Evolutionary conservation across 2,113 vertebrate species (phyloP), one percentile per base, ranked within the genome.

Genomic region (Chamaetylas fuelleborni): DNA sequence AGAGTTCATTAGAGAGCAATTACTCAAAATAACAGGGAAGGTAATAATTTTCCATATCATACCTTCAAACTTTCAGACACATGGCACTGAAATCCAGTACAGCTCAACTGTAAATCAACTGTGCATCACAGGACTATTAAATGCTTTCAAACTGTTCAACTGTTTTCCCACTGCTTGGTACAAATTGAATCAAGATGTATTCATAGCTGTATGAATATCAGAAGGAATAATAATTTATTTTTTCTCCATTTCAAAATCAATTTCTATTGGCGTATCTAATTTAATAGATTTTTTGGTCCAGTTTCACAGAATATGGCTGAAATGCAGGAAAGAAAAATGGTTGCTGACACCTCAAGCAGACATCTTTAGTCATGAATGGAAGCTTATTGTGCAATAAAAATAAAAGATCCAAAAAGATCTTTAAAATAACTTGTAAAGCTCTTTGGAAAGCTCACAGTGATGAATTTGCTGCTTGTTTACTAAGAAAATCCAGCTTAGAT

Each of bases 401-500:
- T 81, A 97, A 95, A 95, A 97, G 18, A 90, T 96, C 85, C 14
- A 65, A 60, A 81, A 97, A 95, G 79, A 97, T 93, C 86, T 97
- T 97, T 97, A 97, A 97, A 97, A 98, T 97, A 98, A 98, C 96
- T 97, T 96, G 81, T 19, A 97, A 98, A 93, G 92, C 85, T 96
- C 96, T 97, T 96, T 84, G 87, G 96, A 96, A 97, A 95, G 96
- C 94, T 61, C 80, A 76, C 43, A 92, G 79, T 97, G 97, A 96
- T 97, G 93, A 97, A 96, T 97, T 97, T 96, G 95, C 94, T 95
- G 91, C 93, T 97, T 98, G 96, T 98, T 98, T 98, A 98, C 97
- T 57, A 96, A 95, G 86, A 97, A 96, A 91, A 97, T 94, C 93
- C 53, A 90, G 38, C 82, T 92, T 93, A 96, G 88, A 97, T 92